Base-by-base conservation (phyloP, 1,140 invertebrate species). In the Ectropis grisescens region DNA sequence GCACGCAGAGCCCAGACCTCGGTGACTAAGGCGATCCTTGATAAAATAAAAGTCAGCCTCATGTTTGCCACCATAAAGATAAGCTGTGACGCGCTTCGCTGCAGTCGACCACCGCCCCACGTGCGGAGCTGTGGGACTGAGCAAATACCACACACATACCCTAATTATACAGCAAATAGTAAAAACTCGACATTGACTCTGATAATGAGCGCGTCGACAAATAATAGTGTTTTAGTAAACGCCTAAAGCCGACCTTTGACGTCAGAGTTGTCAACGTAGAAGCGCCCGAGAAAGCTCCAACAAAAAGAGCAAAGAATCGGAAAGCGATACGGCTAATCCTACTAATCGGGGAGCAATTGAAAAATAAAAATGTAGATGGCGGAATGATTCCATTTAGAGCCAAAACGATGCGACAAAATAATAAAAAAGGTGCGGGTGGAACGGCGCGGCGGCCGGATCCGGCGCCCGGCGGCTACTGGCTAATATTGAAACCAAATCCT, bases 401-500 rank as follows among this genome's bases (percentile, higher is more conserved):
- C 75, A 74, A 81, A 81, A 81, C 75, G 72, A 81, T 71, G 75
- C 75, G 75, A 76, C 72, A 74, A 81, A 81, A 81, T 81, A 81
- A 81, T 81, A 81, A 81, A 81, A 81, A 78, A 80, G 65, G 67
- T 67, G 61, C 59, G 65, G 53, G 67, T 56, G 76, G 61, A 78
- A 74, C 72, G 69, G 62, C 61, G 61, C 59, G 60, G 71, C 53
- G 58, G 57, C 66, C 60, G 58, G n/a, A n/a, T n/a, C n/a, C n/a
- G n/a, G n/a, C n/a, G n/a, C n/a, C 57, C 67, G 57, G 60, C 68
- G 64, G 60, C 65, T 69, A 67, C 65, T 58, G 71, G 72, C 78
- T 83, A 82, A 82, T 83, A 83, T 83, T 83, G 82, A 83, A 83
- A 83, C 74, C 79, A 82, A 82, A 83, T 82, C 82, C 82, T 72